A percentile compares a stretch with the other conserved stretches of the same genome.
These are phyloP conservation scores for Calliopum simillimum DNA, from an alignment of 2,888 invertebrate species.

Conservation along the genomic window DNA sequence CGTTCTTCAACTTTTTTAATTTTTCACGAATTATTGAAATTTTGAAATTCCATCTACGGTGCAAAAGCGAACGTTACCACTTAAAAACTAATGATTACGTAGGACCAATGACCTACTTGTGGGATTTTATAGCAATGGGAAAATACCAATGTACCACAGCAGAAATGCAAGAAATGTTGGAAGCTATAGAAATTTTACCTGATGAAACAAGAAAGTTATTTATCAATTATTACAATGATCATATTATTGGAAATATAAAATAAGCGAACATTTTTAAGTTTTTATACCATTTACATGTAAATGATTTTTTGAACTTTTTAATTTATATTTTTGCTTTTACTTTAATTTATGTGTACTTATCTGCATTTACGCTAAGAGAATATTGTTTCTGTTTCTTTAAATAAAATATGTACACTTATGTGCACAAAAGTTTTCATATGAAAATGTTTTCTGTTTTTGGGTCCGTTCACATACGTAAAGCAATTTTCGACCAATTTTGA, in stretches of 20 bases:
- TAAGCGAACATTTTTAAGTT: no score
- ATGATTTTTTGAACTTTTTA: no score
- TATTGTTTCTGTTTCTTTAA: no score
- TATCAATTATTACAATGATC: slow-evolving; percentile 58
- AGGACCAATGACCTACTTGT: slow-evolving; percentile 47
- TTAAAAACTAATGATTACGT: slow-evolving; percentile 48
- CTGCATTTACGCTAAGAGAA: no score
- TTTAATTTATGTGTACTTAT: no score
- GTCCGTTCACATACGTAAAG: no score
- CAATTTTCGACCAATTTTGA: no score
- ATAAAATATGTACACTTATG: no score
- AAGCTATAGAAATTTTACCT: slow-evolving; percentile 44
- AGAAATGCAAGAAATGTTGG: slow-evolving; percentile 42
- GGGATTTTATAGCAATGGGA: slow-evolving; percentile 53
- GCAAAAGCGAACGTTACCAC: slow-evolving; percentile 41
- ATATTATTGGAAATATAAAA: slow-evolving; percentile 45
- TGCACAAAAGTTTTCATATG: no score
- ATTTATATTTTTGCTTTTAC: no score
- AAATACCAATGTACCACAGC: slow-evolving; percentile 44
- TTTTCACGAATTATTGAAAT: slow-evolving; percentile 46
- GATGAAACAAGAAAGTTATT: slow-evolving; percentile 49
- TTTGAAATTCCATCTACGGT: slow-evolving; percentile 42
- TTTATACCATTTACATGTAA: no score
- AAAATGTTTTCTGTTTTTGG: no score
- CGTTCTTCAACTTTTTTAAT: slow-evolving; percentile 40